Conservation (phyloP, 1,140 invertebrate species). For the Hermetia illucens region DNA sequence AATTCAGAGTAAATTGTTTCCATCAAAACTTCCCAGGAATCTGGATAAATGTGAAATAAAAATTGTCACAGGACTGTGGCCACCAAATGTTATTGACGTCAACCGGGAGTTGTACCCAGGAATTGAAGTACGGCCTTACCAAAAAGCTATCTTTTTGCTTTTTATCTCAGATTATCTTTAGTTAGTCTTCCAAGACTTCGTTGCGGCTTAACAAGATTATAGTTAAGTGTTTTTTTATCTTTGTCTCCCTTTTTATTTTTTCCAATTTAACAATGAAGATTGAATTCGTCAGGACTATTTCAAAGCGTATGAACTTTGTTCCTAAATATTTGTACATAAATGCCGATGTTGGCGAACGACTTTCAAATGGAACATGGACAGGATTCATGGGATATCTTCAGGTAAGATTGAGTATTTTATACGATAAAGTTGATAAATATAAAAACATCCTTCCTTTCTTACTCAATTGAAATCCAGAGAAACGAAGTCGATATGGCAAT, state of each 20-base stretch:
- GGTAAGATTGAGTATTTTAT: not conserved
- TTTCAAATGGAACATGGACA: not conserved
- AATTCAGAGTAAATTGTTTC: not conserved
- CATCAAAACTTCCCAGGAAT: not conserved
- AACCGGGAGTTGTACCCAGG: not conserved
- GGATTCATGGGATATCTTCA: conserved; percentile 1
- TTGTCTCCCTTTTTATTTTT: too few species aligned
- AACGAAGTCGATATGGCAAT: not conserved
- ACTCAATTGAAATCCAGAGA: not conserved
- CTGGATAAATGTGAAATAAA: not conserved
- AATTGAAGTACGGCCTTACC: not conserved
- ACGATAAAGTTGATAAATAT: not conserved
- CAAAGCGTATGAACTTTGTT: not conserved
- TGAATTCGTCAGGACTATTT: not conserved
- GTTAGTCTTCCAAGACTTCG: too few species aligned
- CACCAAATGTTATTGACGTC: not conserved
- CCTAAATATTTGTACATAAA: not conserved
- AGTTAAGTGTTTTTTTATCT: too few species aligned
- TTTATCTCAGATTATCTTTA: not conserved
- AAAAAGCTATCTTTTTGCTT: not conserved
- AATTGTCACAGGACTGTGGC: not conserved
- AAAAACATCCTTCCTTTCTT: not conserved
- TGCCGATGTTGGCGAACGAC: not conserved
- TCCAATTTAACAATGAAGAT: not conserved
- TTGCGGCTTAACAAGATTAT: too few species aligned